Base-by-base conservation (phyloP, 2,113 vertebrate species). In the Sylvia atricapilla region DNA sequence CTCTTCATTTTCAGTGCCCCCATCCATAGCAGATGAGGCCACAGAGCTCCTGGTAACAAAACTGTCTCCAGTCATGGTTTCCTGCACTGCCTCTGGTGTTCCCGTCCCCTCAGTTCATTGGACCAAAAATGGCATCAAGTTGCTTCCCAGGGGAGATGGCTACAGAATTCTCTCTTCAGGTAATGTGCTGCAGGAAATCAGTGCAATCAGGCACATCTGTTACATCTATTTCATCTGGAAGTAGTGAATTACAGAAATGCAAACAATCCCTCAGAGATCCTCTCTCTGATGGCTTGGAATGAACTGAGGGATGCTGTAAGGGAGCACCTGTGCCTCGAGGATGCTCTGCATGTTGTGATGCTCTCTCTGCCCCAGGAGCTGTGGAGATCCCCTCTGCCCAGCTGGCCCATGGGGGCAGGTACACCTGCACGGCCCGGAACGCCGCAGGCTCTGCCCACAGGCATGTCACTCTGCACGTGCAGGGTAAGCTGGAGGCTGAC, bases 21-120 rank as follows among this genome's bases (percentile, higher is more conserved):
- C 99, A 23, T 98, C 99, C 35, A 99, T 99, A 96, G 99, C 99
- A 63, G 99, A 99, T 95, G 99, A 99, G 95, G 98, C 98, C 59
- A 98, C 98, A 9, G 98, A 99, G 90, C 92, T 99, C 13, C 85
- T 98, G 58, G 98, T 99, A 23, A 99, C 97, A 91, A 99, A 95
- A 85, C 94, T 98, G n/a, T 98, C 98, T 90, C 98, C 99, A 9
- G 97, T 98, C 19, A 80, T 99, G 39, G 98, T 99, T 35, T 97
- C 98, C 63, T 99, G 99, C 95, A 98, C 98, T 3, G 98, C 98
- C 2, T 98, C 98, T 3, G 99, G 99, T 4, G 98, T 99, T 78
- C 99, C 99, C 1, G 9, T 90, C 47, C 99, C 99, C n/a, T 94
- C 95, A 2, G 88, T 99, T 80, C 97, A 98, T 55, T 99, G 99